Evolutionary conservation across 2,888 invertebrate genomes (phyloP).

Genomic region (Craniophora ligustri): DNA sequence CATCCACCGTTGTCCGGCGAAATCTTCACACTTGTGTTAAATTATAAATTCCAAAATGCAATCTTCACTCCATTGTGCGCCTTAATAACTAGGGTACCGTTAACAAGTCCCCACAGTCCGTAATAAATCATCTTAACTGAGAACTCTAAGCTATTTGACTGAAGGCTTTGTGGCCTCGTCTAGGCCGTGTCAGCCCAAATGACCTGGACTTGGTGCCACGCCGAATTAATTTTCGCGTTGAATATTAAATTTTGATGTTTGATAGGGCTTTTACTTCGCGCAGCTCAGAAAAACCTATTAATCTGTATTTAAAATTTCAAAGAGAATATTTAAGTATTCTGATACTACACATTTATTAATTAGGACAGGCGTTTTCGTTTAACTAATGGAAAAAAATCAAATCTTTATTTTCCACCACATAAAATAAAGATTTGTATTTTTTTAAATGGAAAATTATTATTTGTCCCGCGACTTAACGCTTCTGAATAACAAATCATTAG

Average conservation of each 20-base stretch:
- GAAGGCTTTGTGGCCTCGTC: conserved; percentile 34
- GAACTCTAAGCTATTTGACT: conserved; percentile 33
- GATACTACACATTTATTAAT: too few species aligned
- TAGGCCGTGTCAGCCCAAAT: conserved; percentile 33
- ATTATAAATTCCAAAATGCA: conserved; percentile 12
- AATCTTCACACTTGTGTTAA: not conserved
- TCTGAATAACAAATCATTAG: too few species aligned
- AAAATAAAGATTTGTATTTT: too few species aligned
- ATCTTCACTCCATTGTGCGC: conserved; percentile 16
- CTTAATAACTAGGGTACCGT: conserved; percentile 22
- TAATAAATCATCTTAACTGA: conserved; percentile 43
- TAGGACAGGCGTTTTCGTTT: too few species aligned
- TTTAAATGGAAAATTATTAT: too few species aligned
- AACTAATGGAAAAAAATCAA: too few species aligned
- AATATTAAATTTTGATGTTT: conserved; percentile 23
- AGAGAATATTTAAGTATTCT: too few species aligned
- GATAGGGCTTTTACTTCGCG: not conserved
- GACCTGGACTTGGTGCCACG: conserved; percentile 17
- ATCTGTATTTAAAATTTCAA: too few species aligned
- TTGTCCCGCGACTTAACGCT: too few species aligned
- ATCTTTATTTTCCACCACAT: too few species aligned
- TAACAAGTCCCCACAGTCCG: conserved; percentile 22
- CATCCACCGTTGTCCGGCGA: not conserved
- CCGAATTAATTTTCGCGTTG: conserved; percentile 28
- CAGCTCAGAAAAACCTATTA: too few species aligned